Percentiles rank a stretch among this genome's conserved stretches.
These are phyloP conservation scores for Patagioenas fasciata DNA, from an alignment of 2,113 vertebrate species.

Conservation along the genomic window DNA sequence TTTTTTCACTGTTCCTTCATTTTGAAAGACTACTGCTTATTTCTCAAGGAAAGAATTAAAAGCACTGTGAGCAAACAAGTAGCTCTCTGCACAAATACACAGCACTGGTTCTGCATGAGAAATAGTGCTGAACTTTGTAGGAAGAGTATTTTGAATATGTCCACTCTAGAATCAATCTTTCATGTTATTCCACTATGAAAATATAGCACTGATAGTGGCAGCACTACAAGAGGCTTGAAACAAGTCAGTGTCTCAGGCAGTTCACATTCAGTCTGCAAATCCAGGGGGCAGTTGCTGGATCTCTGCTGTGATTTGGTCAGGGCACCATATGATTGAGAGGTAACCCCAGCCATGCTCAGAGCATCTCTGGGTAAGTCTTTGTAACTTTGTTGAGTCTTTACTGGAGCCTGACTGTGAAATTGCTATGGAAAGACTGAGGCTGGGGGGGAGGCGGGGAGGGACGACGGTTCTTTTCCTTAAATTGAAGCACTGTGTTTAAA, in stretches of 20 bases:
- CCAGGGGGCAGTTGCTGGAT: background rate
- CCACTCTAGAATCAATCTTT: conserved; percentile 39
- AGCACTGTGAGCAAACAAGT: background rate
- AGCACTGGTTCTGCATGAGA: background rate
- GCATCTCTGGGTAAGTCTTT: background rate
- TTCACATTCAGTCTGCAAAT: background rate
- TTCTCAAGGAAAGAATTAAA: background rate
- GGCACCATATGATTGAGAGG: background rate
- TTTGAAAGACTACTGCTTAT: background rate
- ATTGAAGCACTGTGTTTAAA: background rate
- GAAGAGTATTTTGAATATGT: conserved; percentile 19
- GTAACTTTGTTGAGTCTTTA: background rate
- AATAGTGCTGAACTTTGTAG: background rate
- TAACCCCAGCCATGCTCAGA: background rate
- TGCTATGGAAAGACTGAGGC: background rate
- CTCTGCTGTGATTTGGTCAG: background rate
- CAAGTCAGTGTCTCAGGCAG: background rate
- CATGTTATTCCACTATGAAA: conserved; percentile 43
- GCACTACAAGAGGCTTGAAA: background rate
- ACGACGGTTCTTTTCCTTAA: background rate
- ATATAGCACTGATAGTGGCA: conserved; percentile 25
- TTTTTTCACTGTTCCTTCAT: background rate
- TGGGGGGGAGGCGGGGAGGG: background rate
- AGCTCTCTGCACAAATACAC: background rate
- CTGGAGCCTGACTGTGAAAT: background rate